Evolutionary conservation across 1,140 invertebrate genomes (phyloP).

Genomic region (Panulirus ornatus): DNA sequence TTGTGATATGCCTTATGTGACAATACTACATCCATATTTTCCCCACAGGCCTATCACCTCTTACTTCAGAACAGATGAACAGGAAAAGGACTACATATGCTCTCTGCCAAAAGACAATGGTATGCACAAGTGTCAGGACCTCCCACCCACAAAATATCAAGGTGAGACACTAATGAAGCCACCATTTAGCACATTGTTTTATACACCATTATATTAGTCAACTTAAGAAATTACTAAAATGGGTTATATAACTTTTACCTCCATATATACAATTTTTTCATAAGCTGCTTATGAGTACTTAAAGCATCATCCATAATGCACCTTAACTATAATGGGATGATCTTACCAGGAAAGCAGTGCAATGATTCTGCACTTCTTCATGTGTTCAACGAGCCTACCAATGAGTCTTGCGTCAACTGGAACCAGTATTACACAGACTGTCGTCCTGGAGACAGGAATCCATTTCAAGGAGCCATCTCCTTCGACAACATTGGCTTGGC

Average conservation of each 20-base stretch:
- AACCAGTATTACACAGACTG: conserved; percentile 99
- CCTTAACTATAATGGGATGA: too few relatives aligned
- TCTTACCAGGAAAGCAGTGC: conserved; percentile 82
- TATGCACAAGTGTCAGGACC: conserved; percentile 93
- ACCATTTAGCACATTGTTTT: too few relatives aligned
- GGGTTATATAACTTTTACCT: too few relatives aligned
- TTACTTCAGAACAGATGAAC: conserved; percentile 81
- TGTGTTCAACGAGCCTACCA: conserved; percentile 75
- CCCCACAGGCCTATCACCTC: conserved; percentile 77
- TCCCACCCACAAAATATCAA: conserved; percentile 88
- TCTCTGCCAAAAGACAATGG: conserved; percentile 94
- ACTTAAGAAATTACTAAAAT: too few relatives aligned
- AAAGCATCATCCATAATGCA: too few relatives aligned
- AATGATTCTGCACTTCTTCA: conserved; percentile 79
- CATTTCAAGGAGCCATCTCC: conserved; percentile 99
- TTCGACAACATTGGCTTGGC: conserved; percentile 99
- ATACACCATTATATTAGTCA: too few relatives aligned
- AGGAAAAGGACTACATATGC: conserved; percentile 98
- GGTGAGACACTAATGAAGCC: too few relatives aligned
- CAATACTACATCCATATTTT: neutral
- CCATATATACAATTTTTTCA: too few relatives aligned
- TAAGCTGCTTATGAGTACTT: too few relatives aligned
- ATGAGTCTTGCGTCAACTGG: conserved; percentile 93
- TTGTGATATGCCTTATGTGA: neutral
- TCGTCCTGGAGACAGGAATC: conserved; percentile 94